These are phyloP conservation scores for Nephrotoma guestfalica DNA, from an alignment of 2,888 invertebrate genomes.

Conservation along the genomic window DNA sequence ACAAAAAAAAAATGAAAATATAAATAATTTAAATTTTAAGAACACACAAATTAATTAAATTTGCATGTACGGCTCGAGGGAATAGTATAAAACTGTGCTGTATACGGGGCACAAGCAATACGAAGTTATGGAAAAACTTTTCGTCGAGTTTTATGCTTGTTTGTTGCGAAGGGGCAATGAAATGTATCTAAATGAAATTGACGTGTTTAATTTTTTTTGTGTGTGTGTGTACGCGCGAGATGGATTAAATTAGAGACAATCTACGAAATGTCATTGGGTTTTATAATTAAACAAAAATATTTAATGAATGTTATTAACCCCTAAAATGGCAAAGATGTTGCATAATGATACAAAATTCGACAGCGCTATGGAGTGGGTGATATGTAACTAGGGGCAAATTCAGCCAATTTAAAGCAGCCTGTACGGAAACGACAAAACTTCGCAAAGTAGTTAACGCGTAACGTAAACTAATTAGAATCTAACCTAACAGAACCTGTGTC, in stretches of 20 bases:
- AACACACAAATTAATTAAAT: conserved; percentile 1
- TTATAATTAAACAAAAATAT: background rate
- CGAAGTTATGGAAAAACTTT: background rate
- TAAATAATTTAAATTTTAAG: background rate
- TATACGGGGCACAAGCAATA: background rate
- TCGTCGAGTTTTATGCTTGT: background rate
- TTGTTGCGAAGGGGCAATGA: background rate
- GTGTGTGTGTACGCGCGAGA: background rate
- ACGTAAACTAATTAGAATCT: too few relatives aligned
- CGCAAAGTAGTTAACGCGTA: too few relatives aligned
- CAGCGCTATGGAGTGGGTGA: too few relatives aligned
- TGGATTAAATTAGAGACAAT: background rate
- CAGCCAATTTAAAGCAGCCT: too few relatives aligned
- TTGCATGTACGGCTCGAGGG: conserved; percentile 1
- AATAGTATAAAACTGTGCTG: background rate
- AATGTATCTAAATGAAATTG: background rate
- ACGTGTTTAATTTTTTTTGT: background rate
- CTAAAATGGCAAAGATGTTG: background rate
- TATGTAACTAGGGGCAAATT: too few relatives aligned
- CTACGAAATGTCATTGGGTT: background rate
- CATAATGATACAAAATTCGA: background rate
- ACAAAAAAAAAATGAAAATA: conserved; percentile 9
- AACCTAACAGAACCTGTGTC: too few relatives aligned
- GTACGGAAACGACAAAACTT: too few relatives aligned
- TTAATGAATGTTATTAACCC: background rate